Evolutionary conservation across 1,140 invertebrate species (phyloP).

Genomic region (Cherax destructor): DNA sequence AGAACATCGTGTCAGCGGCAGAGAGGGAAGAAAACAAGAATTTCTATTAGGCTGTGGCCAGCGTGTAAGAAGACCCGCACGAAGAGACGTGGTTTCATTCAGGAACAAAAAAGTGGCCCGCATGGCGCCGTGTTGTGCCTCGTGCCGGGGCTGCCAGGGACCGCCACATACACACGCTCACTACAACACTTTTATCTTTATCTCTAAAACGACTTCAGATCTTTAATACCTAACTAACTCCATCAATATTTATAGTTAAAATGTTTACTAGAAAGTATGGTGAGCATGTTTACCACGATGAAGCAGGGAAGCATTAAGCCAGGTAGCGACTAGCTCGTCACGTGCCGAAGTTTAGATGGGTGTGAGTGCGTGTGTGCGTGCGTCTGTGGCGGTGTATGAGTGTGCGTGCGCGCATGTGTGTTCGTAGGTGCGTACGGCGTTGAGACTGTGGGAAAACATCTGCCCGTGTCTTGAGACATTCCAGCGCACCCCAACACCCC

Average conservation of each 20-base stretch:
- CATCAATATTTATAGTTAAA: no score
- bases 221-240: no score
- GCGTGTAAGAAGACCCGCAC: conserved; percentile 19
- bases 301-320: neutral
- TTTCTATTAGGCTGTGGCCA: conserved; percentile 22
- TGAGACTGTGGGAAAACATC: conserved; percentile 70
- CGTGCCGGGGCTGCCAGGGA: conserved; percentile 49
- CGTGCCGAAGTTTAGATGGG: conserved; percentile 55
- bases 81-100: conserved; percentile 42
- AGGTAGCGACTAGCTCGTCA: conserved; percentile 42
- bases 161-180: neutral
- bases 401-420: conserved; percentile 18
- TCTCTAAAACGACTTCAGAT: no score
- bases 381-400: conserved; percentile 25
- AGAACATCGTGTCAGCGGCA: conserved; percentile 3
- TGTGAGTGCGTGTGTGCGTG: conserved; percentile 45
- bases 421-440: conserved; percentile 48
- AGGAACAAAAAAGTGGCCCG: conserved; percentile 51
- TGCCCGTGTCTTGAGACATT: conserved; percentile 70
- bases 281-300: conserved; percentile 19
- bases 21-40: neutral
- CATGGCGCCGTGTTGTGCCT: conserved; percentile 55
- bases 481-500: conserved; percentile 53
- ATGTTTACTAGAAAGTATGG: neutral
- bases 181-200: neutral